Conservation (phyloP, 2,888 invertebrate genomes). For the Metellina segmentata region DNA sequence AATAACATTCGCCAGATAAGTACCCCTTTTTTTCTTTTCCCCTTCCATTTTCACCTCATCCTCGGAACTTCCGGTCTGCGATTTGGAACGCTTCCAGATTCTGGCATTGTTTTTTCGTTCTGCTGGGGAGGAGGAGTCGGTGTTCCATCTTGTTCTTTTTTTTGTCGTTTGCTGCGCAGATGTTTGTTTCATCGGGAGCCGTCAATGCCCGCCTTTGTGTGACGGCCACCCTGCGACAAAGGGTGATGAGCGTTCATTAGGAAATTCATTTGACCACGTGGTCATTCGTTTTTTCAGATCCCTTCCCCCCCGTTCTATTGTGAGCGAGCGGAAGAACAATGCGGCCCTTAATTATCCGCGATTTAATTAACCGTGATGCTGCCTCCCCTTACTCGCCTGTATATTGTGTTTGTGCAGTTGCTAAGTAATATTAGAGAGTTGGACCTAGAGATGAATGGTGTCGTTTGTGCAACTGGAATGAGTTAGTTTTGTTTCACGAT, state of each 20-base stretch:
- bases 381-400: too few species aligned
- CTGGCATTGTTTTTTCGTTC: conserved; percentile 24
- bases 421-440: too few species aligned
- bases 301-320: not conserved
- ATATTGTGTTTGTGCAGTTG: too few species aligned
- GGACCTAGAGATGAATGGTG: too few species aligned
- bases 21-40: conserved; percentile 1
- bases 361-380: not conserved
- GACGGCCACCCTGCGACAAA: not conserved
- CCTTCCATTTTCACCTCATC: conserved; percentile 23
- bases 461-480: too few species aligned
- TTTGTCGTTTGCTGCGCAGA: not conserved
- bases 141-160: conserved; percentile 1
- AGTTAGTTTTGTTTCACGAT: too few species aligned
- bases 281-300: conserved; percentile 1
- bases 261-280: conserved; percentile 14
- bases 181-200: not conserved
- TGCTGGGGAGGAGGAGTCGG: not conserved
- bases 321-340: not conserved
- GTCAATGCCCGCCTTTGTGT: not conserved
- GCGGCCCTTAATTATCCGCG: conserved; percentile 2
- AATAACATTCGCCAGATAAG: conserved; percentile 27
- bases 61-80: not conserved
- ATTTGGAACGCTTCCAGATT: conserved; percentile 54
- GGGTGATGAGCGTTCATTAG: conserved; percentile 38